These are phyloP conservation scores for Colaptes auratus DNA, from an alignment of 2,113 vertebrate genomes.

Conservation along the genomic window DNA sequence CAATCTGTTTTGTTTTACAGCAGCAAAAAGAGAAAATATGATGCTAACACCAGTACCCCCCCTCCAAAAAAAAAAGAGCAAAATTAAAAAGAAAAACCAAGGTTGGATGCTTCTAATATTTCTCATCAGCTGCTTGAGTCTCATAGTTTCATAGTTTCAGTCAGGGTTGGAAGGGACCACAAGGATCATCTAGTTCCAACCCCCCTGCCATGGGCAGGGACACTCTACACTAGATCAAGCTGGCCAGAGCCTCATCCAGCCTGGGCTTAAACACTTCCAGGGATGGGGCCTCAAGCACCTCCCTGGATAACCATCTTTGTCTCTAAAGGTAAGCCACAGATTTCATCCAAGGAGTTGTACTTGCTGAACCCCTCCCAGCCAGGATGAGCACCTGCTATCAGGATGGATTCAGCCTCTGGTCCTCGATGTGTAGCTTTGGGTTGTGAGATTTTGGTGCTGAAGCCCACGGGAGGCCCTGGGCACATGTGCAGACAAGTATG, in stretches of 20 bases:
- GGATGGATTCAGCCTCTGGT: background rate
- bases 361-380: background rate
- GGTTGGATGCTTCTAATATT: background rate
- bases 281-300: too few species aligned
- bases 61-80: background rate
- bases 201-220: too few species aligned
- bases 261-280: too few species aligned
- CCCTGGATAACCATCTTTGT: too few species aligned
- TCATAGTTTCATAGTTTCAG: too few species aligned
- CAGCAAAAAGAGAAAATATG: background rate
- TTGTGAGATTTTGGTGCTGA: background rate
- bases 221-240: too few species aligned
- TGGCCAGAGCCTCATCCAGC: too few species aligned
- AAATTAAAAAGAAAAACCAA: background rate
- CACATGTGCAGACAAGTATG: rapidly evolving
- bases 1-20: background rate
- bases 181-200: too few species aligned
- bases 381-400: background rate
- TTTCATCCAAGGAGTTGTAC: background rate
- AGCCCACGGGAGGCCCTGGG: background rate
- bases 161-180: too few species aligned
- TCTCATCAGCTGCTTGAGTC: background rate
- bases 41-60: too few species aligned
- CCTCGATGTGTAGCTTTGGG: background rate
- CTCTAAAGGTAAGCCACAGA: background rate